phyloP scores from a whole-genome alignment of 2,113 vertebrate genomes.

The Synchiropus splendidus region DNA sequence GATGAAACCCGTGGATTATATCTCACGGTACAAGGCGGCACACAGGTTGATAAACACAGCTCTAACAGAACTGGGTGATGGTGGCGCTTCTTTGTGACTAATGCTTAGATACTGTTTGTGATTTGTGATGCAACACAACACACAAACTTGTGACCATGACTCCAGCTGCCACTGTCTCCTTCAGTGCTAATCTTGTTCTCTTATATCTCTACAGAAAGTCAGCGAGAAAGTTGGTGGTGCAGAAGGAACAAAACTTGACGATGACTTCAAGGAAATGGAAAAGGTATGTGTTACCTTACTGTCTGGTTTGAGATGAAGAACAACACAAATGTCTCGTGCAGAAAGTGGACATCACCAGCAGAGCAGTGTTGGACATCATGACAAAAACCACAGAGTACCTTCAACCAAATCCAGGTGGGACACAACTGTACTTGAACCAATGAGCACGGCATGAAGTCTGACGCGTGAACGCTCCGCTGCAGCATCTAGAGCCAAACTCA shows the following conservation, averaged over 20 bases:
- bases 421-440: neutral
- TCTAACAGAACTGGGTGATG: too few species aligned
- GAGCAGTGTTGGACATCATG: conserved; percentile 93
- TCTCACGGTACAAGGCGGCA: too few species aligned
- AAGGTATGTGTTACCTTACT: conserved; percentile 70
- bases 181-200: conserved; percentile 1
- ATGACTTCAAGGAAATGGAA: conserved; percentile 96
- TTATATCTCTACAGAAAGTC: conserved; percentile 75
- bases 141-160: too few species aligned
- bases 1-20: too few species aligned
- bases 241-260: conserved; percentile 89
- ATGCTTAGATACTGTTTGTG: too few species aligned
- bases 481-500: conserved; percentile 94
- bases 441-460: neutral
- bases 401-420: conserved; percentile 85
- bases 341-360: conserved; percentile 91
- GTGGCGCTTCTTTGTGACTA: too few species aligned
- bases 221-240: conserved; percentile 93
- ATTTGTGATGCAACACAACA: too few species aligned
- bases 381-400: conserved; percentile 92
- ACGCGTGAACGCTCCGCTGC: neutral
- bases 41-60: too few species aligned
- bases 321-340: conserved; percentile 21
- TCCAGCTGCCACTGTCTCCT: too few species aligned
- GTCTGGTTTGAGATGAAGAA: too few species aligned